Evolutionary conservation across 2,888 invertebrate species (phyloP), one percentile per base, ranked within the genome.

Genomic region (Metopia argyrocephala): DNA sequence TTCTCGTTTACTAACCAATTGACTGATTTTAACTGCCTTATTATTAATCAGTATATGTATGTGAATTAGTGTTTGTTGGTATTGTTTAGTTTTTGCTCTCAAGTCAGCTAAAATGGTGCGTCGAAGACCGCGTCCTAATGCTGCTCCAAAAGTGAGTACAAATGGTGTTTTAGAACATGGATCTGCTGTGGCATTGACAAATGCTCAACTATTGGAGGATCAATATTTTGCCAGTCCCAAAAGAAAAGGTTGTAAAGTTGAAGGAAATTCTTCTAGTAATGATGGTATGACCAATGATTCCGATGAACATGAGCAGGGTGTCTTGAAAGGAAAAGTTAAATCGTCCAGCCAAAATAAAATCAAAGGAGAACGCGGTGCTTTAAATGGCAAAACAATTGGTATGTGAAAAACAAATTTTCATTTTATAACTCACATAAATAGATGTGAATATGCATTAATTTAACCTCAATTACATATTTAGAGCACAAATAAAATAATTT

Each of bases 151-250:
- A 75, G 38, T 83, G 25, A 74, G 62, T 68, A 74, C 79, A 54
- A 81, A 69, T 20, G 48, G 31, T 15, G 18, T 62, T 27, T 18
- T 69, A 7, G 84, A 70, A 46, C 71, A 78, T 66, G 56, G 75
- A 27, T 73, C 83, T 70, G 82, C 75, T 25, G 84, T 76, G 31
- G 79, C 82, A 12, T 57, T 79, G n/a, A 65, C 79, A 21, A 84
- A 79, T 69, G 85, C 84, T 50, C 84, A 79, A 66, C 76, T 87
- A 25, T 81, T 88, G 48, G 91, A 91, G 38, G 91, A 91, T 83
- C 90, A 88, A 84, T 87, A 89, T 70, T 89, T 89, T 86, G 89
- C 90, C 28, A 91, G 91, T 81, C 91, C 91, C 15, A 91, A 91
- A 81, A 87, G 91, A 81, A 91, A 91, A 87, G 91, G 91, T 83